Evolutionary conservation across 2,113 vertebrate genomes (phyloP), one percentile per base, ranked within the genome.

Genomic region (Anhinga anhinga): DNA sequence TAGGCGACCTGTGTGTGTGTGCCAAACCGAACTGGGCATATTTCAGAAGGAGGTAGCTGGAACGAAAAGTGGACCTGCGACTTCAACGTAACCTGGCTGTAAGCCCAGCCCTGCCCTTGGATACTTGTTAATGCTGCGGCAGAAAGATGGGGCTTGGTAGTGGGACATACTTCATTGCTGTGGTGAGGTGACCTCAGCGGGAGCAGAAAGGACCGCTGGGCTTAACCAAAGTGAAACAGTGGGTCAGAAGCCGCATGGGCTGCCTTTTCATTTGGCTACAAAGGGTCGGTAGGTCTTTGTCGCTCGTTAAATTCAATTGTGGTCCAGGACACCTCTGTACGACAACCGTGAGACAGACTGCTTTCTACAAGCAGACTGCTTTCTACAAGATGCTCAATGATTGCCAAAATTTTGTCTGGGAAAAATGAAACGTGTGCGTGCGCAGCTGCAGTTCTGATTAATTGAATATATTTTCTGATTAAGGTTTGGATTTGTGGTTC

Each of bases 21-120:
- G 69, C 58, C 34, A 40, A 59, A 73, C 23, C 0, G 0, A 72
- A 19, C 30, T 44, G 2, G 0, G 27, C 0, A 0, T 40, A 8
- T 81, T 10, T 73, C 34, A 14, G 63, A 50, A 71, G 62, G 13
- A 32, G 79, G 56, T 5, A 59, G 56, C 2, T 27, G 61, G 67
- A 67, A 38, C 2, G 1, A 50, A 30, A 72, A 59, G 16, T n/a
- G 5, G 1, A 13, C n/a, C 59, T 42, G 32, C 1, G 5, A 8
- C 34, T 76, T n/a, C 15, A 8, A 0, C 0, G 55, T 56, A 32
- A 55, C 21, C 77, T 56, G 85, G 42, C 56, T 50, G 52, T n/a
- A 29, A 82, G n/a, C 70, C 78, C 45, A 42, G 38, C 42, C 65
- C 23, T 90, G 38, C 55, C 58, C 5, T 0, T 20, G 53, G 25